Percentiles rank a stretch among this genome's conserved stretches.
phyloP scores from a whole-genome alignment of 2,113 vertebrate genomes.

The Piprites chloris region DNA sequence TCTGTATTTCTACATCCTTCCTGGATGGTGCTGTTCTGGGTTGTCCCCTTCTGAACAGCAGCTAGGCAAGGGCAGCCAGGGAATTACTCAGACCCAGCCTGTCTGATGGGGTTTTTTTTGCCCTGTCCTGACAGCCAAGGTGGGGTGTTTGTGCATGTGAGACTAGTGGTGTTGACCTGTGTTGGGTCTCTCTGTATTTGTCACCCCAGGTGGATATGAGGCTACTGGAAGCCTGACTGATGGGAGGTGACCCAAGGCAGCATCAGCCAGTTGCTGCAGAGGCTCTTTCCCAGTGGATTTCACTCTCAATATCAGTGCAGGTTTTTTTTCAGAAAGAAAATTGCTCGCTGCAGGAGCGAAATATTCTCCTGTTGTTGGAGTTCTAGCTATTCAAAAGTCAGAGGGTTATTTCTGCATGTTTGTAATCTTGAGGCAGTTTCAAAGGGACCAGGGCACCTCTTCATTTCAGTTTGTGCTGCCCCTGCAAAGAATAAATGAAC shows the following conservation, averaged over 20 bases:
- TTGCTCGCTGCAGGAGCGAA: not conserved
- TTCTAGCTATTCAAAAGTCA: not conserved
- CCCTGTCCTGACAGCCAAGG: not conserved
- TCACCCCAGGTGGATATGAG: rapidly evolving
- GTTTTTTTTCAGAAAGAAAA: not conserved
- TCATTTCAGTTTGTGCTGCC: not conserved
- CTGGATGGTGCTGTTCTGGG: not conserved
- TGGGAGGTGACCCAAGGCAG: not conserved
- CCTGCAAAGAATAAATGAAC: not conserved
- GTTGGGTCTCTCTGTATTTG: rapidly evolving
- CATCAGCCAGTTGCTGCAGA: not conserved
- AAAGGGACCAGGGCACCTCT: not conserved
- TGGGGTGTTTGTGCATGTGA: not conserved
- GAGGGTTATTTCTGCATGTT: not conserved
- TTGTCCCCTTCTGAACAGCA: not conserved
- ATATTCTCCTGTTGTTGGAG: not conserved
- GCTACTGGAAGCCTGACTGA: not conserved
- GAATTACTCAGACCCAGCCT: not conserved
- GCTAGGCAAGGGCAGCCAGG: not conserved
- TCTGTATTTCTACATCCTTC: not conserved
- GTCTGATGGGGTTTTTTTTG: not conserved
- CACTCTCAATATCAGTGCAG: not conserved
- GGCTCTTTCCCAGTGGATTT: not conserved
- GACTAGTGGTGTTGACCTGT: too few species aligned
- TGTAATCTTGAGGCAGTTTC: not conserved